A percentile compares a stretch with the other conserved stretches of the same genome.
phyloP scores from a whole-genome alignment of 2,797 vertebrate species.

The Anolis apletophallus region DNA sequence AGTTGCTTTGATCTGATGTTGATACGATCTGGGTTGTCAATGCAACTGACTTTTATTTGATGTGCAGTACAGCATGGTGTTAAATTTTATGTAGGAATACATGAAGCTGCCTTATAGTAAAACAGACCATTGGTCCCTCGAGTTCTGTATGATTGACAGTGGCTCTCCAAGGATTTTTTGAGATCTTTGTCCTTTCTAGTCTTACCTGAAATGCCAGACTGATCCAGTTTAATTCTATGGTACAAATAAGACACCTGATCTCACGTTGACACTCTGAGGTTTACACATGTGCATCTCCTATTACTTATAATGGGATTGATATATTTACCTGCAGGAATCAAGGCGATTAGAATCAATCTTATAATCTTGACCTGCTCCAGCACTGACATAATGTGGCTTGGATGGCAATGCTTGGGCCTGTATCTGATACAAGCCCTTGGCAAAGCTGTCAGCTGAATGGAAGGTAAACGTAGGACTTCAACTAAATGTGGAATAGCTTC shows the following conservation, averaged over 20 bases:
- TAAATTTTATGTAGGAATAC: not conserved
- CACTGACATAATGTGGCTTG: conserved; percentile 21
- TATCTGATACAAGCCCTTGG: not conserved
- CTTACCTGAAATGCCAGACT: not conserved
- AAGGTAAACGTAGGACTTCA: not conserved
- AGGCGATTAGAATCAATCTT: conserved; percentile 32
- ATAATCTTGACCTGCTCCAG: conserved; percentile 8
- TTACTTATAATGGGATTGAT: conserved; percentile 45
- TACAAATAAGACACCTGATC: conserved; percentile 1
- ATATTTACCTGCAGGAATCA: conserved; percentile 41
- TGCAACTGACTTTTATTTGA: not conserved
- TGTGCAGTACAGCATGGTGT: not conserved
- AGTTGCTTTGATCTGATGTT: not conserved
- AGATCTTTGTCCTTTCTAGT: no score
- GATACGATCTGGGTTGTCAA: not conserved
- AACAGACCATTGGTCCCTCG: not conserved
- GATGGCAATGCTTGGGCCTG: not conserved
- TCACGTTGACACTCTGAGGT: conserved; percentile 16
- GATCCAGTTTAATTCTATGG: conserved; percentile 3
- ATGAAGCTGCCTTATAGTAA: not conserved
- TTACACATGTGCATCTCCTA: not conserved
- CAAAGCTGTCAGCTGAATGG: conserved; percentile 11
- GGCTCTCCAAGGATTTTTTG: not conserved
- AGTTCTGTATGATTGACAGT: not conserved
- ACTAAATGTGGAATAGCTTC: not conserved